Evolutionary conservation across 1,140 invertebrate species (phyloP).

Genomic region (Hyles vespertilio): DNA sequence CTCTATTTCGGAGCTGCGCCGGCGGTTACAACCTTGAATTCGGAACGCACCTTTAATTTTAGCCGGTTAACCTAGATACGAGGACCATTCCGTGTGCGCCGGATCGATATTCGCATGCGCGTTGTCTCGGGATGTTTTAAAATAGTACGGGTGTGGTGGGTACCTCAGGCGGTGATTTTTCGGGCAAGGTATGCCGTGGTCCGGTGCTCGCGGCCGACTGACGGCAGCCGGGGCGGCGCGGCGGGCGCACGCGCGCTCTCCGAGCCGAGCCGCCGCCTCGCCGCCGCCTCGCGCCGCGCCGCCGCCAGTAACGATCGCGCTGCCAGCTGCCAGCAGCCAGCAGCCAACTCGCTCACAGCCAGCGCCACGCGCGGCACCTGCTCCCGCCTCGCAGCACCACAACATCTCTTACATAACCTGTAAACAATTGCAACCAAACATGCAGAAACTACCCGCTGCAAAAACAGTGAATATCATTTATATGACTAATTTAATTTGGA

Average conservation of each 20-base stretch:
- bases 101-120: slow-evolving; percentile 67
- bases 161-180: slow-evolving; percentile 25
- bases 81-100: slow-evolving; percentile 53
- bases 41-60: slow-evolving; percentile 72
- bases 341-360: neutral
- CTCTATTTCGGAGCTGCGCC: slow-evolving; percentile 63
- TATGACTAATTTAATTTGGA: slow-evolving; percentile 13
- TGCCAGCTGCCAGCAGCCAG: slow-evolving; percentile 2
- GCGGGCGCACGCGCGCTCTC: slow-evolving; percentile 43
- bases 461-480: slow-evolving; percentile 9
- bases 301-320: slow-evolving; percentile 43
- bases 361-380: neutral
- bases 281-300: slow-evolving; percentile 10
- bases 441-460: neutral
- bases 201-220: slow-evolving; percentile 54
- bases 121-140: slow-evolving; percentile 45
- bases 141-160: slow-evolving; percentile 45
- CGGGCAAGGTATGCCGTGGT: slow-evolving; percentile 40
- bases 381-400: too few species aligned
- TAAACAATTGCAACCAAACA: neutral
- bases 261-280: slow-evolving; percentile 10
- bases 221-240: slow-evolving; percentile 22
- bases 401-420: too few species aligned
- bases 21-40: slow-evolving; percentile 68
- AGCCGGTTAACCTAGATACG: slow-evolving; percentile 72